These are phyloP conservation scores for Trogon melanurus DNA, from an alignment of 2,113 vertebrate species.

Conservation along the genomic window DNA sequence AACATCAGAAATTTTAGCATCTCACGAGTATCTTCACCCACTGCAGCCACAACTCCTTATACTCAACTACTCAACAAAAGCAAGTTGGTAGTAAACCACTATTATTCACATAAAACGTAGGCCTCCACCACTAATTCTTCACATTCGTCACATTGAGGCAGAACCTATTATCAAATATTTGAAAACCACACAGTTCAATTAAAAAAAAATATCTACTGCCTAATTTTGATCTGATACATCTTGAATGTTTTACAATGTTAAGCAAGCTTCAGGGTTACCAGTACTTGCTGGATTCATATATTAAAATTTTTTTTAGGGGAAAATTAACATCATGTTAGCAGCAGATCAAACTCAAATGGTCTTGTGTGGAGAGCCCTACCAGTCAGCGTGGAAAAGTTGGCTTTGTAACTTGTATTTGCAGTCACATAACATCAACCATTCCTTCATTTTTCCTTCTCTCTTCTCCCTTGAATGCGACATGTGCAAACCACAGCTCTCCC, in stretches of 20 bases:
- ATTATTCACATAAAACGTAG: not conserved
- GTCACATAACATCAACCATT: not conserved
- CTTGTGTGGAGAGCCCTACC: not conserved
- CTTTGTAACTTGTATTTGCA: not conserved
- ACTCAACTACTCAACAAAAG: not conserved
- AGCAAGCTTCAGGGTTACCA: not conserved
- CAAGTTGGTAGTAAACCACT: not conserved
- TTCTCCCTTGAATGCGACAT: accelerated
- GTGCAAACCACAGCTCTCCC: not conserved
- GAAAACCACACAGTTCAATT: not conserved
- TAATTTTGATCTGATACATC: not conserved
- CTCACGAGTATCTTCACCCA: not conserved
- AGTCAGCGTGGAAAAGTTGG: not conserved
- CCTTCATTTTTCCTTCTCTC: not conserved
- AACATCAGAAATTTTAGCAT: not conserved
- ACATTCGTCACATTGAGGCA: not conserved
- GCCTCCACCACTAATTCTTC: not conserved
- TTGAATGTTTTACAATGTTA: not conserved
- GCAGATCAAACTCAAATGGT: not conserved
- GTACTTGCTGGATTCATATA: not conserved
- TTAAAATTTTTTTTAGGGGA: not conserved
- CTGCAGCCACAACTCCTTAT: not conserved
- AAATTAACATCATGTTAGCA: not conserved
- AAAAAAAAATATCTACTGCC: not conserved
- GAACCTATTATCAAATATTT: not conserved